Evolutionary conservation across 1,140 invertebrate genomes (phyloP), one percentile per base, ranked within the genome.

Genomic region (Melipona quadrifasciata): DNA sequence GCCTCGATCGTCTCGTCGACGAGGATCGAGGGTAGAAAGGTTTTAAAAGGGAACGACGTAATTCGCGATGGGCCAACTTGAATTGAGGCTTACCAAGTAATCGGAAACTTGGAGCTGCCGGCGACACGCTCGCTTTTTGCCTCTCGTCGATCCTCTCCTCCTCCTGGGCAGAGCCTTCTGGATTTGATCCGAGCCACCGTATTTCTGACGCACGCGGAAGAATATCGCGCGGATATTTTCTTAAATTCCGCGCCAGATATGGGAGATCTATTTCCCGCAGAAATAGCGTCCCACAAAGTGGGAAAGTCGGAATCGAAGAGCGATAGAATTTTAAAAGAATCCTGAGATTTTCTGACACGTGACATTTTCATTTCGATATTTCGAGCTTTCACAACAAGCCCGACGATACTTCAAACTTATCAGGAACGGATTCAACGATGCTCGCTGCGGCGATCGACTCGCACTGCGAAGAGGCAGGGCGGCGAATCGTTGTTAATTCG

Each of bases 21-120:
- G 57, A 31, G 31, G 31, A 68, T 55, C 61, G 77, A 27, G 55
- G 55, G 65, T 47, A 34, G 72, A 65, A 80, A 77, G 67, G 67
- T n/a, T 87, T 88, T 74, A 57, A 65, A 64, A 65, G 53, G 78
- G 70, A 39, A 82, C 77, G 84, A 88, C 78, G 65, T 88, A 85
- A 89, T 89, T 89, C 86, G 83, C 80, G 73, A 85, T 65, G 72
- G 87, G 14, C 78, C 74, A 88, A 89, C 82, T 89, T 85, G 86
- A 75, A 89, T 89, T 77, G 87, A 82, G 53, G 87, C 86, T 89
- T 85, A 89, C 83, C 24, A 78, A 82, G 86, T 88, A 85, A 89
- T 82, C 87, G 82, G 78, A 85, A 89, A 89, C 73, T 89, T 89
- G 5, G 71, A 75, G 71, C 67, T 57, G 58, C 55, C 55, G 27